A percentile compares a stretch with the other conserved stretches of the same genome.
These are phyloP conservation scores for Lasius fuliginosus DNA, from an alignment of 2,888 invertebrate species.

Conservation along the genomic window DNA sequence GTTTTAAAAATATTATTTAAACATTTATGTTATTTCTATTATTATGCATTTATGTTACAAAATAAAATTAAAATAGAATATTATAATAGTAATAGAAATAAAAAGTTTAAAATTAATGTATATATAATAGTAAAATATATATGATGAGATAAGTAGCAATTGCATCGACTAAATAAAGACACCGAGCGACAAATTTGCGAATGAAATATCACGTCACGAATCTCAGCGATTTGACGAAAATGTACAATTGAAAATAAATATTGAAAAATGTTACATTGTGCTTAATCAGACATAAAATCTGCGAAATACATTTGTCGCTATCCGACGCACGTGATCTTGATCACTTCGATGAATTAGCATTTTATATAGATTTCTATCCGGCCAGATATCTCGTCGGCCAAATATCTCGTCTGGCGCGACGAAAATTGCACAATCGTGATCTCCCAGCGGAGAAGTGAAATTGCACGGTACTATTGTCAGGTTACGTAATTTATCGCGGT, in stretches of 20 bases:
- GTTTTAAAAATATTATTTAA: background rate
- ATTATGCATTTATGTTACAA: background rate
- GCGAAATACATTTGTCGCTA: constrained; percentile 27
- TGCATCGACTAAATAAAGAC: background rate
- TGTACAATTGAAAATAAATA: constrained; percentile 1
- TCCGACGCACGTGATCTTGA: constrained; percentile 31
- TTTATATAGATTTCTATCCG: constrained; percentile 70
- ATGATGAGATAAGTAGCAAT: background rate
- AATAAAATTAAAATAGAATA: background rate
- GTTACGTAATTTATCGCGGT: constrained; percentile 73
- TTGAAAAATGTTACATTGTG: constrained; percentile 1
- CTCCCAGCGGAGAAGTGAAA: constrained; percentile 70
- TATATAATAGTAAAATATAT: background rate
- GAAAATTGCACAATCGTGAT: constrained; percentile 75
- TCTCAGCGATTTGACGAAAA: background rate
- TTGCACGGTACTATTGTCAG: constrained; percentile 73
- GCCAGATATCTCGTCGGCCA: constrained; percentile 45
- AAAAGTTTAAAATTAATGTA: background rate
- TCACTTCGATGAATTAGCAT: constrained; percentile 68
- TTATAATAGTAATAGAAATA: background rate
- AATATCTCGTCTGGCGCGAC: constrained; percentile 76
- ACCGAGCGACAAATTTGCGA: constrained; percentile 6
- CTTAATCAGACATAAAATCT: background rate
- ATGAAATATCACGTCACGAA: background rate
- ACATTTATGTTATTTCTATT: background rate